Percentiles rank a stretch among this genome's conserved stretches.
Evolutionary conservation across 2,797 vertebrate species (phyloP).

Genomic region (Malurus leucopterus): DNA sequence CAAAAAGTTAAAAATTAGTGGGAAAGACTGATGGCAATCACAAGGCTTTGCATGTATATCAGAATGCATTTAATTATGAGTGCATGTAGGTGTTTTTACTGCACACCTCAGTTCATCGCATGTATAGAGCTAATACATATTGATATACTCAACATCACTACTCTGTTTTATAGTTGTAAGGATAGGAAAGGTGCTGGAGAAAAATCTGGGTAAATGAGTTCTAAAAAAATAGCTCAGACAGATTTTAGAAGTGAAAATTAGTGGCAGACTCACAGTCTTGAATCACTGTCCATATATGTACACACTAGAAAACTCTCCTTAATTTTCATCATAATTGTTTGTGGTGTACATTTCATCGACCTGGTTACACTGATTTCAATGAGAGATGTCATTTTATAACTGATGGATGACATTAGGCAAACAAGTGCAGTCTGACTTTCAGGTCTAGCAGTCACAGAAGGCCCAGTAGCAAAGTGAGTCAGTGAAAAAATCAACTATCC

Average conservation of each 20-base stretch:
- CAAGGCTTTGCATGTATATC: neutral
- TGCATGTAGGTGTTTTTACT: neutral
- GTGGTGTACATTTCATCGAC: neutral
- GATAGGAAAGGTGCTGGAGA: neutral
- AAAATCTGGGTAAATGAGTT: neutral
- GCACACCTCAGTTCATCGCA: neutral
- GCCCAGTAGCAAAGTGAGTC: neutral
- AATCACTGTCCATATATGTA: neutral
- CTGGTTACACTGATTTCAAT: neutral
- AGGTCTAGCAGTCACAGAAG: neutral
- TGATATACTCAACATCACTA: neutral
- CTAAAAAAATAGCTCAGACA: neutral
- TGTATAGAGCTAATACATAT: neutral
- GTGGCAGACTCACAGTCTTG: neutral
- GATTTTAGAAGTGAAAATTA: neutral
- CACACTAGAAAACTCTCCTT: neutral
- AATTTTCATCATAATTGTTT: constrained; percentile 6
- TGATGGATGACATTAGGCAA: constrained; percentile 13
- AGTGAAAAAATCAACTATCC: neutral
- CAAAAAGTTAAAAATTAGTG: neutral
- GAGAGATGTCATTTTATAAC: neutral
- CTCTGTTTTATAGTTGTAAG: neutral
- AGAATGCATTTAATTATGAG: neutral
- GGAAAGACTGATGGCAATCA: neutral
- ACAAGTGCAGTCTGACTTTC: neutral